Evolutionary conservation across 2,888 invertebrate genomes (phyloP).

Genomic region (Erebia aethiops): DNA sequence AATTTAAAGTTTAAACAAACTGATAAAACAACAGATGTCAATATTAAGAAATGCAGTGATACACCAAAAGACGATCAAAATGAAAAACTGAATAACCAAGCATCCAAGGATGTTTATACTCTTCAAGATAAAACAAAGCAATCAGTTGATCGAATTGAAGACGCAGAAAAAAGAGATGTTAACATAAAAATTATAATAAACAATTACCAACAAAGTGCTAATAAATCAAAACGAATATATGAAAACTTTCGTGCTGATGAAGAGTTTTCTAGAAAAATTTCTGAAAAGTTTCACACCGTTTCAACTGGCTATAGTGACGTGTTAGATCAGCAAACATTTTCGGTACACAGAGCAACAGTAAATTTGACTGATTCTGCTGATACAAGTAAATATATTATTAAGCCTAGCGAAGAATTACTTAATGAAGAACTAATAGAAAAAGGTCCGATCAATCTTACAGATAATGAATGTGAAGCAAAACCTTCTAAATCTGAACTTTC

Average conservation of each 20-base stretch:
- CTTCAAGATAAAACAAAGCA: slow-evolving; percentile 47
- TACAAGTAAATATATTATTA: slow-evolving; percentile 13
- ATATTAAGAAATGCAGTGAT: slow-evolving; percentile 50
- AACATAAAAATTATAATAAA: slow-evolving; percentile 66
- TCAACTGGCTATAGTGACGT: slow-evolving; percentile 61
- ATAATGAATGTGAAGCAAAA: slow-evolving; percentile 35
- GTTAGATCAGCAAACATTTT: slow-evolving; percentile 47
- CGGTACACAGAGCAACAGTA: slow-evolving; percentile 56
- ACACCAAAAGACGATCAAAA: slow-evolving; percentile 33
- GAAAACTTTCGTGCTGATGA: slow-evolving; percentile 38
- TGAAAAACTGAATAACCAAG: slow-evolving; percentile 33
- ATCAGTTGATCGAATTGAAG: slow-evolving; percentile 35
- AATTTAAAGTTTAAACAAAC: slow-evolving; percentile 60
- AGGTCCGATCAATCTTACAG: slow-evolving; percentile 34
- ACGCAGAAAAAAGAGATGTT: slow-evolving; percentile 57
- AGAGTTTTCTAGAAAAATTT: slow-evolving; percentile 57
- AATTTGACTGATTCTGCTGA: slow-evolving; percentile 47
- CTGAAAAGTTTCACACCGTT: slow-evolving; percentile 62
- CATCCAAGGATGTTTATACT: slow-evolving; percentile 53
- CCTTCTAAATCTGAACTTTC: slow-evolving; percentile 21
- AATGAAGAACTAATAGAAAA: slow-evolving; percentile 34
- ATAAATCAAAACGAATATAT: slow-evolving; percentile 32
- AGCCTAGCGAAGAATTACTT: slow-evolving; percentile 23
- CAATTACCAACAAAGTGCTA: slow-evolving; percentile 28
- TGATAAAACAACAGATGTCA: slow-evolving; percentile 57